These are phyloP conservation scores for Eristalis arbustorum DNA, from an alignment of 2,888 invertebrate genomes.

Conservation along the genomic window DNA sequence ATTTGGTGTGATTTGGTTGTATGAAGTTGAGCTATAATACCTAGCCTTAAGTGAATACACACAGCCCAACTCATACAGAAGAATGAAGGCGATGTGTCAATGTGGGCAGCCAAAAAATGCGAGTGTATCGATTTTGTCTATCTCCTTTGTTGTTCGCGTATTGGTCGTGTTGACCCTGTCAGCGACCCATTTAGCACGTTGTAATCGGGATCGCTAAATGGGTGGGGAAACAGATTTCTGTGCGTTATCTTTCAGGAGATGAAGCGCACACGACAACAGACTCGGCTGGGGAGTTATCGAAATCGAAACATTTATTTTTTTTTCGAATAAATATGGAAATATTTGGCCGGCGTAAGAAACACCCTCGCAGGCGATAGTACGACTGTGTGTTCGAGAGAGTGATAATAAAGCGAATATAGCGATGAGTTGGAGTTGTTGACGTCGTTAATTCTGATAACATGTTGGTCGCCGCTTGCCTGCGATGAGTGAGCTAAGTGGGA, in stretches of 20 bases:
- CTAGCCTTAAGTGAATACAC: slow-evolving; percentile 25
- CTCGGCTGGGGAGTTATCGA: background rate
- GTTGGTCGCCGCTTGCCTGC: background rate
- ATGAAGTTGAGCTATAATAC: slow-evolving; percentile 27
- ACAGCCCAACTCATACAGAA: background rate
- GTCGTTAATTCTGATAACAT: background rate
- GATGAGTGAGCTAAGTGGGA: background rate
- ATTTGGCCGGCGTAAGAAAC: background rate
- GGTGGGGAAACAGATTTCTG: slow-evolving; percentile 4
- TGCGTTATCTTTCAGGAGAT: slow-evolving; percentile 19
- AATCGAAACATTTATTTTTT: slow-evolving; percentile 15
- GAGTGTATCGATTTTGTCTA: slow-evolving; percentile 17
- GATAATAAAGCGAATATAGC: background rate
- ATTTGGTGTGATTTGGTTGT: slow-evolving; percentile 21
- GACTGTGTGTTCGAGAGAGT: background rate
- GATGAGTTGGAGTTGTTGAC: background rate
- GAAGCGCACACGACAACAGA: background rate
- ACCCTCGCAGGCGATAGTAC: background rate
- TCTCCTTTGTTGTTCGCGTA: slow-evolving; percentile 18
- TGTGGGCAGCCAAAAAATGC: slow-evolving; percentile 23
- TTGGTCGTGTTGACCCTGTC: slow-evolving; percentile 41
- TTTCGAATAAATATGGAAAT: background rate
- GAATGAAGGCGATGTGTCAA: background rate
- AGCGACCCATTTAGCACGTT: slow-evolving; percentile 41
- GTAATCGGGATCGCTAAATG: slow-evolving; percentile 19